These are phyloP conservation scores for Spermophilus dauricus DNA, from an alignment of 2,113 vertebrate genomes.

Conservation along the genomic window DNA sequence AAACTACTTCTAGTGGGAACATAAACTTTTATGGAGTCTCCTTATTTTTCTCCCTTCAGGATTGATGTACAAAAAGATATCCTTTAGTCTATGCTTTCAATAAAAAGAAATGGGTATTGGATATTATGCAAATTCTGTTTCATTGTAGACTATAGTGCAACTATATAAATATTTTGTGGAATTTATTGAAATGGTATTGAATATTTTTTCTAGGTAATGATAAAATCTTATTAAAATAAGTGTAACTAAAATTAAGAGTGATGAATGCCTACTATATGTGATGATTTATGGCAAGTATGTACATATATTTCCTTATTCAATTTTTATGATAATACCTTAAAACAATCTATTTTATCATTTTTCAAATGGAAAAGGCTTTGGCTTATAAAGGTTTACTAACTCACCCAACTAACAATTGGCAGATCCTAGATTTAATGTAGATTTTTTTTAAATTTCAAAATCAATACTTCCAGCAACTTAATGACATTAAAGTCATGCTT, in stretches of 20 bases:
- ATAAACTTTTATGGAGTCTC: neutral
- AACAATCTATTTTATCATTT: neutral
- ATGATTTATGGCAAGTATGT: neutral
- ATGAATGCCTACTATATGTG: neutral
- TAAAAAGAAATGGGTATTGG: neutral
- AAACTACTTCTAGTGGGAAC: neutral
- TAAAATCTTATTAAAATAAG: conserved; percentile 16
- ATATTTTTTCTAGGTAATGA: neutral
- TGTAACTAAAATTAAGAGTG: neutral
- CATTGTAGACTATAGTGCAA: neutral
- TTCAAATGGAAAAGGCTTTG: neutral
- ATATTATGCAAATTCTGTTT: neutral
- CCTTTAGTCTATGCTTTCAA: neutral
- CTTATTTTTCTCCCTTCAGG: neutral
- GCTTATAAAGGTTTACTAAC: neutral
- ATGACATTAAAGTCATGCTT: neutral
- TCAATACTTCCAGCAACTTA: neutral
- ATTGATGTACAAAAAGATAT: neutral
- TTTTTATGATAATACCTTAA: neutral
- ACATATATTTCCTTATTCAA: neutral
- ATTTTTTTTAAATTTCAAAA: neutral
- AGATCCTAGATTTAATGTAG: neutral
- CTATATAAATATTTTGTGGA: neutral
- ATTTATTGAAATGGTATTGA: neutral
- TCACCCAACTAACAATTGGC: neutral